These are phyloP conservation scores for Phalacrocorax aristotelis DNA, from an alignment of 2,113 vertebrate species.

Conservation along the genomic window DNA sequence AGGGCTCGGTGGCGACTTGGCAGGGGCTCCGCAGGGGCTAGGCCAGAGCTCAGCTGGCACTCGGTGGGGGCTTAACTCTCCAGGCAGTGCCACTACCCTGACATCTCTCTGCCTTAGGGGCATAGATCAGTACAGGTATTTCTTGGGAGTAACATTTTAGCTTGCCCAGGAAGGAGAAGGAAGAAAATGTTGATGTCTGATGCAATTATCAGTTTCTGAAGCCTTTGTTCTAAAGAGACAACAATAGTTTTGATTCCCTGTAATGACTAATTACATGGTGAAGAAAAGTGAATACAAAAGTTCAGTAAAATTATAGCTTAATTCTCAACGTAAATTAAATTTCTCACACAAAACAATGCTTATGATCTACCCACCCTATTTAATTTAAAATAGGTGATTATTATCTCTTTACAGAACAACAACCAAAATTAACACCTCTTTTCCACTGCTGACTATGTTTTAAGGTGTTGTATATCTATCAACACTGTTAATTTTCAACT, in stretches of 20 bases:
- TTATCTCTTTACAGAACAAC: slow-evolving; percentile 46
- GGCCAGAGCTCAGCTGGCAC: too few species aligned
- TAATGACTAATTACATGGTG: slow-evolving; percentile 67
- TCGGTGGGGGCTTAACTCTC: background rate
- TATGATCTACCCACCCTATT: slow-evolving; percentile 23
- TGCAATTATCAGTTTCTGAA: slow-evolving; percentile 66
- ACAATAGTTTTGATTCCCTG: slow-evolving; percentile 64
- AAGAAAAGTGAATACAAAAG: slow-evolving; percentile 66
- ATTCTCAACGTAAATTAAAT: slow-evolving; percentile 67
- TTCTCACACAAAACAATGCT: slow-evolving; percentile 53
- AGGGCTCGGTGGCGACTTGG: too few species aligned
- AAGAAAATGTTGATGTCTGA: slow-evolving; percentile 35
- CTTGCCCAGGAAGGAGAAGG: background rate
- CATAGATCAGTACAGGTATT: background rate
- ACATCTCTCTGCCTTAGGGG: background rate
- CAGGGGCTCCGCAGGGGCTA: too few species aligned
- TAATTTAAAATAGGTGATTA: slow-evolving; percentile 60
- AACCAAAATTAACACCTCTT: slow-evolving; percentile 43
- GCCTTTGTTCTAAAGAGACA: slow-evolving; percentile 61
- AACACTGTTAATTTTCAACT: slow-evolving; percentile 30
- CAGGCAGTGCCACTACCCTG: background rate
- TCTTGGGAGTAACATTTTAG: background rate
- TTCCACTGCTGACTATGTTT: slow-evolving; percentile 4
- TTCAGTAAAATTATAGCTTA: slow-evolving; percentile 66
- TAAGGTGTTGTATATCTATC: slow-evolving; percentile 23